Percentiles rank a stretch among this genome's conserved stretches.
These are phyloP conservation scores for Xerus rutilus DNA, from an alignment of 2,797 vertebrate genomes.

Conservation along the genomic window DNA sequence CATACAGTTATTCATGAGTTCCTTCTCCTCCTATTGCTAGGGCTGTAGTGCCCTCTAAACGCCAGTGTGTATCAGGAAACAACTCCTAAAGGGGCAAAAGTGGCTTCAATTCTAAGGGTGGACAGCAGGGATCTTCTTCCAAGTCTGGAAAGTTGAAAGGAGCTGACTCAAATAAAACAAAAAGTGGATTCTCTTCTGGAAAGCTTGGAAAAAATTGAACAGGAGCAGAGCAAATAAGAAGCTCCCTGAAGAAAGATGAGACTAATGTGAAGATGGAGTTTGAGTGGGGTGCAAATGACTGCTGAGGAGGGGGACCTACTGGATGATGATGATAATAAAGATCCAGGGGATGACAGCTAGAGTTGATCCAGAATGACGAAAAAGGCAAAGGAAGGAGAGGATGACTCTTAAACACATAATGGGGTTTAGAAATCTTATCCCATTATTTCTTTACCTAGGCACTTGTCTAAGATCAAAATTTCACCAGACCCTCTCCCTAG, in stretches of 20 bases:
- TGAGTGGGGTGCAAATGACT: no score
- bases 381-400: constrained; percentile 94
- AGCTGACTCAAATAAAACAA: constrained; percentile 91
- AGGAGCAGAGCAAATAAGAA: constrained; percentile 92
- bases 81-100: no score
- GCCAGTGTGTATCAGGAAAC: no score
- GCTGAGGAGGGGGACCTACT: no score
- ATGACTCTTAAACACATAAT: constrained; percentile 88
- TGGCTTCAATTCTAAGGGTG: no score
- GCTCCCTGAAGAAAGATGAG: constrained; percentile 70
- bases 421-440: constrained; percentile 81
- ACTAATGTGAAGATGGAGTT: no score
- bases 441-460: constrained; percentile 79
- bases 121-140: no score
- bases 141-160: no score
- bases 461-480: constrained; percentile 82
- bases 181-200: constrained; percentile 95
- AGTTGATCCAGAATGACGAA: constrained; percentile 88
- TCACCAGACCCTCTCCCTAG: constrained; percentile 78
- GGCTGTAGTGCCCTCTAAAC: no score
- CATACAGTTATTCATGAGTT: no score
- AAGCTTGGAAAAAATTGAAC: constrained; percentile 94
- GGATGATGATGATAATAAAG: no score
- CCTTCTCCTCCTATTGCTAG: no score
- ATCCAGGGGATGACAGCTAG: constrained; percentile 75